phyloP scores from a whole-genome alignment of 2,888 invertebrate genomes.

The Eumacrocentrus americanus region DNA sequence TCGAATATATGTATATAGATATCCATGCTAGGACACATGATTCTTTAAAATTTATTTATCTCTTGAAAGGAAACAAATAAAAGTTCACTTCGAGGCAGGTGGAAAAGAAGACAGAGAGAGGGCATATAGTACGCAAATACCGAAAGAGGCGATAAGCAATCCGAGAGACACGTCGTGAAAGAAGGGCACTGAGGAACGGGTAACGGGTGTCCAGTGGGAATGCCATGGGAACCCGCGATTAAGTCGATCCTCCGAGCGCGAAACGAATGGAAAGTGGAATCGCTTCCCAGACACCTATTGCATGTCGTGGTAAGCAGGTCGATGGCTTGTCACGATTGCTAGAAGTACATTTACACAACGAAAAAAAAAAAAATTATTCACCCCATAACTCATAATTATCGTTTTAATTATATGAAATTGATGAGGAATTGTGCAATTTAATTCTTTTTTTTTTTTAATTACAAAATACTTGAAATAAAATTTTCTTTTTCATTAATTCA shows the following conservation, averaged over 20 bases:
- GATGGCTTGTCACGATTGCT: slow-evolving; percentile 2
- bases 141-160: slow-evolving; percentile 9
- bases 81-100: too few relatives aligned
- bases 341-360: neutral
- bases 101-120: neutral
- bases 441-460: too few relatives aligned
- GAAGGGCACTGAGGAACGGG: neutral
- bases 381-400: too few relatives aligned
- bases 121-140: slow-evolving; percentile 1
- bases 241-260: slow-evolving; percentile 16
- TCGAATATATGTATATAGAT: too few relatives aligned
- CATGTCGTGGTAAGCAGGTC: neutral
- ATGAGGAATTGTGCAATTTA: too few relatives aligned
- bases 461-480: neutral
- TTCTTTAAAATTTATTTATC: too few relatives aligned
- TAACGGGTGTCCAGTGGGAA: slow-evolving; percentile 23
- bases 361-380: too few relatives aligned
- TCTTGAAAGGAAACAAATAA: too few relatives aligned
- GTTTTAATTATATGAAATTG: too few relatives aligned
- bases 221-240: slow-evolving; percentile 24
- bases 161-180: slow-evolving; percentile 1
- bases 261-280: slow-evolving; percentile 27
- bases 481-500: neutral
- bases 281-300: slow-evolving; percentile 12
- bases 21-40: too few relatives aligned